Percentiles rank a stretch among this genome's conserved stretches.
Evolutionary conservation across 2,888 invertebrate species (phyloP).

Genomic region (Phaonia tiefii): DNA sequence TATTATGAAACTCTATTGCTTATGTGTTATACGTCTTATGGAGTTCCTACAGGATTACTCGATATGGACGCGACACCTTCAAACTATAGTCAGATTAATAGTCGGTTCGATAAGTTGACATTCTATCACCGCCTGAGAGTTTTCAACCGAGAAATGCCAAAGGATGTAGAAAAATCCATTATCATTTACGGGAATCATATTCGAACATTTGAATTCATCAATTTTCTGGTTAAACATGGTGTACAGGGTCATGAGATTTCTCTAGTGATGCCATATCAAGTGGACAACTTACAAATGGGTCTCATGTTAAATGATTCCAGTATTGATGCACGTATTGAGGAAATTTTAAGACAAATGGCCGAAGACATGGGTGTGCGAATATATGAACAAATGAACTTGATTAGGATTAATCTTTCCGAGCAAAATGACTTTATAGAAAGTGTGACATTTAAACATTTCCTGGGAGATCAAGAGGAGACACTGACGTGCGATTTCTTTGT

Average conservation of each 20-base stretch:
- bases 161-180: conserved; percentile 57
- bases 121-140: conserved; percentile 73
- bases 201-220: conserved; percentile 72
- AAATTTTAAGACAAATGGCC: conserved; percentile 70
- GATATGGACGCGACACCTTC: conserved; percentile 59
- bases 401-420: conserved; percentile 40
- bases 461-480: conserved; percentile 32
- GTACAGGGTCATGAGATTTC: conserved; percentile 65
- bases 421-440: conserved; percentile 64
- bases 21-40: conserved; percentile 68
- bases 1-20: conserved; percentile 73
- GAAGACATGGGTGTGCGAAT: conserved; percentile 70
- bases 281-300: conserved; percentile 24
- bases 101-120: conserved; percentile 74
- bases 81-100: conserved; percentile 73
- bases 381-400: conserved; percentile 63
- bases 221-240: conserved; percentile 72
- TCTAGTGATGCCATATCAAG: conserved; percentile 68
- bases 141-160: conserved; percentile 22
- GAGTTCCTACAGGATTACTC: conserved; percentile 42
- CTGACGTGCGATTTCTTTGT: conserved; percentile 73
- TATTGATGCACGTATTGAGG: conserved; percentile 69
- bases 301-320: conserved; percentile 67
- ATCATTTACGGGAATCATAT: conserved; percentile 73
- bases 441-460: conserved; percentile 66